phyloP scores from a whole-genome alignment of 1,140 invertebrate genomes.

The Trichoplusia ni region DNA sequence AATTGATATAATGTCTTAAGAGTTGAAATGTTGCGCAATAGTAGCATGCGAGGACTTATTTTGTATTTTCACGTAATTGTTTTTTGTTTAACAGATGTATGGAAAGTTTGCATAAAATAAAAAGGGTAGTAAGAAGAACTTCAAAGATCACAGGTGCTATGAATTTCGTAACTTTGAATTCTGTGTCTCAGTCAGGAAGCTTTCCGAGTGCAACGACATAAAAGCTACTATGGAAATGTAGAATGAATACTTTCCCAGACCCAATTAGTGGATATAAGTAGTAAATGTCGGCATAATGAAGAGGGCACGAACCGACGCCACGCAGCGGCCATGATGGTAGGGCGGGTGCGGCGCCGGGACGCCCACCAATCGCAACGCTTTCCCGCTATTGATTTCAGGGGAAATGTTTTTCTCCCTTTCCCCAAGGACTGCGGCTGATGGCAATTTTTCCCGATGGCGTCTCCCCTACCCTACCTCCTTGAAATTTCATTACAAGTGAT shows the following conservation, averaged over 20 bases:
- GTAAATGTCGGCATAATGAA: not conserved
- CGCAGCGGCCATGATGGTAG: conserved; percentile 64
- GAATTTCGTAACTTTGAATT: too few species aligned
- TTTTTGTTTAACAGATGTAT: too few species aligned
- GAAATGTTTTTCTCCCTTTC: conserved; percentile 43
- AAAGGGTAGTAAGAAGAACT: too few species aligned
- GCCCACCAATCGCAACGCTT: conserved; percentile 61
- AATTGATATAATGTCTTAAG: conserved; percentile 9
- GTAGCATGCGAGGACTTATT: too few species aligned
- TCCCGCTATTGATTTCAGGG: conserved; percentile 64
- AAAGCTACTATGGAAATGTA: too few species aligned
- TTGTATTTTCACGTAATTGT: too few species aligned
- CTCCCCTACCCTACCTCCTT: not conserved
- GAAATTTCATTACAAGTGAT: not conserved
- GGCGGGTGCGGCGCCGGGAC: conserved; percentile 62
- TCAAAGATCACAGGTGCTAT: too few species aligned
- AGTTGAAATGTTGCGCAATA: not conserved
- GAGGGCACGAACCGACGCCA: conserved; percentile 20
- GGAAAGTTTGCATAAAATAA: too few species aligned
- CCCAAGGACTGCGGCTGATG: not conserved
- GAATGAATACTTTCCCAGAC: too few species aligned
- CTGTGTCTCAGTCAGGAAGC: too few species aligned
- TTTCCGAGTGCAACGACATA: too few species aligned
- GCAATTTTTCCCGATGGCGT: not conserved
- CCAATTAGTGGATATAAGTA: too few species aligned